Evolutionary conservation across 2,797 vertebrate genomes (phyloP), one percentile per base, ranked within the genome.

Genomic region (Spinus pinus): DNA sequence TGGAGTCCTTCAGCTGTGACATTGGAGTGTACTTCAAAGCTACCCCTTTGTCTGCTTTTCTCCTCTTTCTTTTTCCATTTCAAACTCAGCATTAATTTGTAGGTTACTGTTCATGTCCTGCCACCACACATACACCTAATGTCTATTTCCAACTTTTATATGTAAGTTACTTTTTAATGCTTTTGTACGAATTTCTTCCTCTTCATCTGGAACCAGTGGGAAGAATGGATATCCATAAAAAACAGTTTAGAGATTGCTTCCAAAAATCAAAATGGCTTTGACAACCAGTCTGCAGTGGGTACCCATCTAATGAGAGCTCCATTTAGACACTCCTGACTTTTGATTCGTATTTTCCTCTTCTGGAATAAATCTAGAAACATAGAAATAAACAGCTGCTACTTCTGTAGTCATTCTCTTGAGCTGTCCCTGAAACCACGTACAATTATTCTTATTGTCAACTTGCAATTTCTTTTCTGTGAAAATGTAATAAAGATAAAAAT

Each of bases 401-500:
- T 90, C 53, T 82, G 20, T 25, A 85, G 61, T 8, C 13, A 18
- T 74, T 85, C 23, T 61, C 39, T 75, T 92, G 44, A 70, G 22
- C 44, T 80, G 61, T 69, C 44, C 28, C 44, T 9, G 3, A 84
- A 92, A 19, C 9, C 42, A 65, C 1, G 3, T 49, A 37, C 50
- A 85, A 44, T 71, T 81, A 60, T 87, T 91, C 88, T 81, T 74
- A 31, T 11, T 58, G 44, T 53, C 33, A 81, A 58, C 5, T 58
- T 78, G 46, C 19, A 39, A 50, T 61, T 85, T 94, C 4, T 95
- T 82, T 74, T 72, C 49, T 67, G 37, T 77, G 78, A 84, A 94
- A 94, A 82, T 20, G 37, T 23, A 84, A 71, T 81, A 81, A 90
- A 94, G 53, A 84, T 58, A 77, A 92, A 95, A 95, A 79, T 60